Evolutionary conservation across 2,888 invertebrate species (phyloP).

Genomic region (Meteorus colon): DNA sequence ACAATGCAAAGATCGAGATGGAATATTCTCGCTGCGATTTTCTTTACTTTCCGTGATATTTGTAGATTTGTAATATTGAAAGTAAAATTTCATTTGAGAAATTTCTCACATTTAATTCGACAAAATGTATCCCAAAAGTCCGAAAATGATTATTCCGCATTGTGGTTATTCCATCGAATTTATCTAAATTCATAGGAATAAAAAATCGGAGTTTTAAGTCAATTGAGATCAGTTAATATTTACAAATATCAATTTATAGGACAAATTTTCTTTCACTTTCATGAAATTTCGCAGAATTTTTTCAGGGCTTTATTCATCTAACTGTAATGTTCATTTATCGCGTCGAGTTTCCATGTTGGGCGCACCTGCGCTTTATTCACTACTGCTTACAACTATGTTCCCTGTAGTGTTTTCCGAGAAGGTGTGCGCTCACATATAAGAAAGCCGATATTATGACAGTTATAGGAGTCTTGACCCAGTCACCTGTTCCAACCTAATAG

Average conservation of each 20-base stretch:
- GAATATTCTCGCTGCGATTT: constrained; percentile 40
- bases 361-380: constrained; percentile 63
- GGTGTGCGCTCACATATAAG: background rate
- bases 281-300: constrained; percentile 38
- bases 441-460: constrained; percentile 37
- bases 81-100: too few relatives aligned
- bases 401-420: constrained; percentile 4
- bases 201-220: too few relatives aligned
- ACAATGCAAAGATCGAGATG: constrained; percentile 34
- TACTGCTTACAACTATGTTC: constrained; percentile 47
- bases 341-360: constrained; percentile 56
- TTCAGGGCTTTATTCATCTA: background rate
- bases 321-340: constrained; percentile 40
- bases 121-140: too few relatives aligned
- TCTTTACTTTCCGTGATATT: background rate
- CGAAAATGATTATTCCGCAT: too few relatives aligned
- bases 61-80: too few relatives aligned
- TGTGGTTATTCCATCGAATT: too few relatives aligned
- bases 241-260: background rate
- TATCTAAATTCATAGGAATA: too few relatives aligned
- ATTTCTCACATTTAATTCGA: too few relatives aligned
- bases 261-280: constrained; percentile 8
- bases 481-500: constrained; percentile 33
- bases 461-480: constrained; percentile 44
- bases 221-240: too few relatives aligned